Conservation (phyloP, 2,888 invertebrate genomes). For the Agrenia bidenticulata region DNA sequence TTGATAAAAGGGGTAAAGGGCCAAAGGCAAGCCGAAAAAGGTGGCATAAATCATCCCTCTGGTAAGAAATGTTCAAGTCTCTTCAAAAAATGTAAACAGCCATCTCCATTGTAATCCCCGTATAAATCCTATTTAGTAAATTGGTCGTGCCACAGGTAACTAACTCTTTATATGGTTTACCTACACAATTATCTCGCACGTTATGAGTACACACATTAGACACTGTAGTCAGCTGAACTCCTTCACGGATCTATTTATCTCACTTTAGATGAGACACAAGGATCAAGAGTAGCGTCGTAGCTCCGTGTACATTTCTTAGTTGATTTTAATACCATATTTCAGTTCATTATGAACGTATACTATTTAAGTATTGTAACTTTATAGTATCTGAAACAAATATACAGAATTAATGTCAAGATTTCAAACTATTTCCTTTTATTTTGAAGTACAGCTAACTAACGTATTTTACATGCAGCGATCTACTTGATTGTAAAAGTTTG, state of each 20-base stretch:
- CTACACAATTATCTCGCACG: constrained; percentile 14
- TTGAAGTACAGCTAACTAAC: too few species aligned
- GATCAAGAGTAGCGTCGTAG: too few species aligned
- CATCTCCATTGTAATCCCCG: constrained; percentile 11
- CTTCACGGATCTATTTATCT: constrained; percentile 5
- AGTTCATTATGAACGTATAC: too few species aligned
- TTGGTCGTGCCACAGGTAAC: constrained; percentile 14
- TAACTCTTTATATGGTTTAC: constrained; percentile 15
- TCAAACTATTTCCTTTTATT: too few species aligned
- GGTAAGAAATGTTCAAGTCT: constrained; percentile 5
- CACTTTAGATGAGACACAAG: background rate
- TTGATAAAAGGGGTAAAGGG: constrained; percentile 53
- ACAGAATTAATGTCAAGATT: too few species aligned
- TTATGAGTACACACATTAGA: background rate
- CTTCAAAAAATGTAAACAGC: constrained; percentile 30
- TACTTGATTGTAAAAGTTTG: too few species aligned
- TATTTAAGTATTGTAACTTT: too few species aligned
- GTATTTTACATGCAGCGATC: too few species aligned
- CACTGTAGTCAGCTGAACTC: background rate
- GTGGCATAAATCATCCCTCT: constrained; percentile 45
- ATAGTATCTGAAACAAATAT: too few species aligned
- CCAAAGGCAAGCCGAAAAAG: constrained; percentile 50
- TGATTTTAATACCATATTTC: too few species aligned
- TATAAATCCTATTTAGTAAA: constrained; percentile 21
- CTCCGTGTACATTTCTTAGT: too few species aligned